phyloP scores from a whole-genome alignment of 2,888 invertebrate genomes.

The Pollenia amentaria region DNA sequence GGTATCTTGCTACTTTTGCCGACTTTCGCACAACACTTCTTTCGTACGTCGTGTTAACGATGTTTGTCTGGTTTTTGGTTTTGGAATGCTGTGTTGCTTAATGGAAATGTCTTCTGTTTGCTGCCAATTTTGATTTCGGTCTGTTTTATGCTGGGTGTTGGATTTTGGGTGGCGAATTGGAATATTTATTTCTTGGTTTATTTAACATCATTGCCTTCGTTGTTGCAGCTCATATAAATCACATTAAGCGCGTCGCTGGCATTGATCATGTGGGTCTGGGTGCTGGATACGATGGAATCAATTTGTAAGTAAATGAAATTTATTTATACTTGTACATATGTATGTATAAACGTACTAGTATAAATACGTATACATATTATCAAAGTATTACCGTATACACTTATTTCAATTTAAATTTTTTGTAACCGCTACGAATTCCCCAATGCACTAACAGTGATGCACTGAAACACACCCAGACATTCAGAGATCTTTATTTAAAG shows the following conservation, averaged over 20 bases:
- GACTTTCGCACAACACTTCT: constrained; percentile 20
- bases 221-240: constrained; percentile 93
- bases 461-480: constrained; percentile 23
- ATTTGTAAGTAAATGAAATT: constrained; percentile 90
- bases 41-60: constrained; percentile 14
- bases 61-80: constrained; percentile 32
- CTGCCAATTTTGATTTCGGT: constrained; percentile 73
- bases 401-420: constrained; percentile 55
- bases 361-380: background rate
- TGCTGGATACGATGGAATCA: constrained; percentile 95
- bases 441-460: background rate
- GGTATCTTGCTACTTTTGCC: constrained; percentile 36
- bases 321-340: constrained; percentile 66
- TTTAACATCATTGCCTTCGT: constrained; percentile 55
- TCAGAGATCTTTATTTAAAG: constrained; percentile 22
- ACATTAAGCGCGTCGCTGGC: constrained; percentile 93
- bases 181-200: constrained; percentile 56
- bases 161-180: constrained; percentile 26
- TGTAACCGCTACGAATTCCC: constrained; percentile 3
- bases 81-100: constrained; percentile 19
- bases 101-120: constrained; percentile 37
- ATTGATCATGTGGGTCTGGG: constrained; percentile 95
- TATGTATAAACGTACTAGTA: background rate
- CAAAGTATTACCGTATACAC: constrained; percentile 11
- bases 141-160: constrained; percentile 60